phyloP scores from a whole-genome alignment of 2,113 vertebrate genomes.

The Turnix velox region DNA sequence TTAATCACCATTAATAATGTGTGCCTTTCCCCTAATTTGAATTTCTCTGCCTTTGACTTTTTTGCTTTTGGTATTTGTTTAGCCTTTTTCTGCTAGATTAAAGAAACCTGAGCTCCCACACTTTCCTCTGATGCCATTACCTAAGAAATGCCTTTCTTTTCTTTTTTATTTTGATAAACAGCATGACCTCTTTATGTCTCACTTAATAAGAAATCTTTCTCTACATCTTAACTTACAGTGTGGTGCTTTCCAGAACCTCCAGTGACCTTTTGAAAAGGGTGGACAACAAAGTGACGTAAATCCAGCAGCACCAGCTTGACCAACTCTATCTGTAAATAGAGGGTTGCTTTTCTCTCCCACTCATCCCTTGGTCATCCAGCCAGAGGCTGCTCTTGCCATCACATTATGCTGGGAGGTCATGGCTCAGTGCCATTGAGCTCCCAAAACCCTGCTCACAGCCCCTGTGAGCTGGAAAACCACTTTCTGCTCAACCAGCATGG shows the following conservation, averaged over 20 bases:
- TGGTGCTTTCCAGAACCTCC: not conserved
- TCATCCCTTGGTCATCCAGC: not conserved
- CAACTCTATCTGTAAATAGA: not conserved
- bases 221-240: not conserved
- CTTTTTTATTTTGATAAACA: not conserved
- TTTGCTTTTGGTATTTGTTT: not conserved
- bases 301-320: not conserved
- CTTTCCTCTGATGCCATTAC: not conserved
- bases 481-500: not conserved
- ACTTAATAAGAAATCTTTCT: constrained; percentile 9
- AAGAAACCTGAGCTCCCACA: not conserved
- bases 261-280: constrained; percentile 28
- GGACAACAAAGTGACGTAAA: not conserved
- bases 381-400: not conserved
- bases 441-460: not conserved
- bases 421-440: not conserved
- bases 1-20: constrained; percentile 9
- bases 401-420: not conserved
- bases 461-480: not conserved
- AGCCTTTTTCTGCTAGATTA: not conserved
- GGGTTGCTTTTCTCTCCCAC: not conserved
- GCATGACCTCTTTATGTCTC: constrained; percentile 38
- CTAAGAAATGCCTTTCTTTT: not conserved
- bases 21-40: not conserved
- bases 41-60: not conserved